phyloP scores from a whole-genome alignment of 1,140 invertebrate species.

The Geopemphigus sp. region DNA sequence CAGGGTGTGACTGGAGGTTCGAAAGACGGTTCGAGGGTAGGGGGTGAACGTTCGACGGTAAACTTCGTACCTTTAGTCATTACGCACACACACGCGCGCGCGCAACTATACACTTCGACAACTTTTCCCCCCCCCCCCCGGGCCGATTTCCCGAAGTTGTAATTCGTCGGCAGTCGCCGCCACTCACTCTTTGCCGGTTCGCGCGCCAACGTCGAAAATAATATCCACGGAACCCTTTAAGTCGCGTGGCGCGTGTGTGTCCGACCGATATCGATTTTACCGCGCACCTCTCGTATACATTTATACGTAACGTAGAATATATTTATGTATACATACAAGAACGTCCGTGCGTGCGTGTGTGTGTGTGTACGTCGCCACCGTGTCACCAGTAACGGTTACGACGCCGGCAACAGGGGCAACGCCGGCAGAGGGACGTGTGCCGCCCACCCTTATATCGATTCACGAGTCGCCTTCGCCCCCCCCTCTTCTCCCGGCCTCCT shows the following conservation, averaged over 20 bases:
- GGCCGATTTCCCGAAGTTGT: too few relatives aligned
- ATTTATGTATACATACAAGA: too few relatives aligned
- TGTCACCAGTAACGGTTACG: constrained; percentile 12
- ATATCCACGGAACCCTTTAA: constrained; percentile 7
- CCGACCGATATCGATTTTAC: constrained; percentile 24
- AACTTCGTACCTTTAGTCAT: too few relatives aligned
- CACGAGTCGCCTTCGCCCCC: neutral
- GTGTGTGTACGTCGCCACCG: neutral
- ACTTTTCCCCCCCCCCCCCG: neutral
- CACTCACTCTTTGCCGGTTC: too few relatives aligned
- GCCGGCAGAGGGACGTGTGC: neutral
- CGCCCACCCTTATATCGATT: constrained; percentile 45
- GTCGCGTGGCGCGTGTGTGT: neutral
- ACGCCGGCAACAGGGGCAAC: neutral
- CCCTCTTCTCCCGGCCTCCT: neutral
- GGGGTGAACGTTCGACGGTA: too few relatives aligned
- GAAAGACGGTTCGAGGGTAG: too few relatives aligned
- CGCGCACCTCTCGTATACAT: neutral
- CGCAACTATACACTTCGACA: neutral
- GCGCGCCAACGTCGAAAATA: neutral
- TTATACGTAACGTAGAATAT: too few relatives aligned
- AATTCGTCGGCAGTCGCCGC: too few relatives aligned
- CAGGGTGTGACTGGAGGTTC: too few relatives aligned
- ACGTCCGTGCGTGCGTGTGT: too few relatives aligned
- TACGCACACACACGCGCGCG: too few relatives aligned